Conservation (phyloP, 2,797 vertebrate species). For the Heterohyrax brucei region DNA sequence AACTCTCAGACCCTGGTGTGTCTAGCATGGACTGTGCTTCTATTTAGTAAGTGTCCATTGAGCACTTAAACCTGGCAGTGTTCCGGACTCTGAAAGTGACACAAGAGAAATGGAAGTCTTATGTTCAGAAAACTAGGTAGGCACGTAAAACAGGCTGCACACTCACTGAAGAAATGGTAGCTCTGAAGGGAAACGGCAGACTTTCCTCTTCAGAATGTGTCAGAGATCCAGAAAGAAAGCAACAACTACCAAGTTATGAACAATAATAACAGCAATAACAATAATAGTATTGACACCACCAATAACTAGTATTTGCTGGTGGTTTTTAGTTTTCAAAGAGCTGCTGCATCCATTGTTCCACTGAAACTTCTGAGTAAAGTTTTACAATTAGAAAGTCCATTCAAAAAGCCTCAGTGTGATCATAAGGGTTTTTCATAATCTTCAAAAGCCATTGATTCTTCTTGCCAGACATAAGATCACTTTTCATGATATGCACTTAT, state of each 20-base stretch:
- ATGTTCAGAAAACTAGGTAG: not conserved
- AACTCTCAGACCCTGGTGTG: not conserved
- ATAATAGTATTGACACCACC: not conserved
- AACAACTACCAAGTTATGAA: not conserved
- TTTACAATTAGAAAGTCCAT: not conserved
- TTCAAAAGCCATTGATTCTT: not conserved
- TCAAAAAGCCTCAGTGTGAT: too few species aligned
- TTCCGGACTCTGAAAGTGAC: not conserved
- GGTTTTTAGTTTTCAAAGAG: constrained; percentile 1
- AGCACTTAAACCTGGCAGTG: not conserved
- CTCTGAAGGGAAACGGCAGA: too few species aligned
- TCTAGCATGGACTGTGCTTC: not conserved
- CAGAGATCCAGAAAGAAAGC: not conserved
- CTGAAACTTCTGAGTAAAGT: not conserved
- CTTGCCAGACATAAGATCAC: not conserved
- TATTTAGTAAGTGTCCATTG: not conserved
- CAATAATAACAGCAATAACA: not conserved
- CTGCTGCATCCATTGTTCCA: not conserved
- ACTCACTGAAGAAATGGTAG: not conserved
- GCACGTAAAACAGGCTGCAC: not conserved
- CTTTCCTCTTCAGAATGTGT: not conserved
- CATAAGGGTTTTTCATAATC: not conserved
- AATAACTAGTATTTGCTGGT: not conserved
- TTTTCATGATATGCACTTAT: constrained; percentile 1
- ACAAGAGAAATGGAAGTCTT: not conserved